Percentiles rank a stretch among this genome's conserved stretches.
phyloP scores from a whole-genome alignment of 2,797 vertebrate genomes.

The Sebastes iracundus region DNA sequence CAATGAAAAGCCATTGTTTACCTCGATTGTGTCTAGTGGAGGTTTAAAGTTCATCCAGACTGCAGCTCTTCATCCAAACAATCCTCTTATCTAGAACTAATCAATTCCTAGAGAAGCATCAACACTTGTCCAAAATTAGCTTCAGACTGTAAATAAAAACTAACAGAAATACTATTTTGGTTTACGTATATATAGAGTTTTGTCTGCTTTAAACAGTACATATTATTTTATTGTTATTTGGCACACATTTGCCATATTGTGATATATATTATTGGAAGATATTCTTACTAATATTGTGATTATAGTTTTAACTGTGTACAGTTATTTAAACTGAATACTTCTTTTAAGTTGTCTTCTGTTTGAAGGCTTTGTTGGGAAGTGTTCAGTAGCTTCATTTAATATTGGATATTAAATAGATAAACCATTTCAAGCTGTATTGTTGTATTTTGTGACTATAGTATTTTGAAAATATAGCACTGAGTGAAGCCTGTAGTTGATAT shows the following conservation, averaged over 20 bases:
- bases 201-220: no score
- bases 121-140: neutral
- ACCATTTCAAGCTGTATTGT: neutral
- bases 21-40: neutral
- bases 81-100: neutral
- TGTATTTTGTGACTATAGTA: neutral
- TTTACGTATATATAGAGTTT: fast-evolving
- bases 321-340: no score
- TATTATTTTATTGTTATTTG: no score
- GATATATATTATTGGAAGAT: no score
- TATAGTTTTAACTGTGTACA: no score
- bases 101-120: neutral
- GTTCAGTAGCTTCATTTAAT: no score
- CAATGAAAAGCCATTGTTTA: neutral
- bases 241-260: no score
- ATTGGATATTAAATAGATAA: no score
- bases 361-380: fast-evolving
- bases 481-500: neutral
- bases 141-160: no score
- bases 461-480: neutral
- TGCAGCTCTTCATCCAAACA: neutral
- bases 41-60: neutral
- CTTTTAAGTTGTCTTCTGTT: no score
- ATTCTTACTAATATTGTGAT: no score
- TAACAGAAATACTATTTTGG: no score